These are phyloP conservation scores for Frieseomelitta varia DNA, from an alignment of 1,140 invertebrate species.

Conservation along the genomic window DNA sequence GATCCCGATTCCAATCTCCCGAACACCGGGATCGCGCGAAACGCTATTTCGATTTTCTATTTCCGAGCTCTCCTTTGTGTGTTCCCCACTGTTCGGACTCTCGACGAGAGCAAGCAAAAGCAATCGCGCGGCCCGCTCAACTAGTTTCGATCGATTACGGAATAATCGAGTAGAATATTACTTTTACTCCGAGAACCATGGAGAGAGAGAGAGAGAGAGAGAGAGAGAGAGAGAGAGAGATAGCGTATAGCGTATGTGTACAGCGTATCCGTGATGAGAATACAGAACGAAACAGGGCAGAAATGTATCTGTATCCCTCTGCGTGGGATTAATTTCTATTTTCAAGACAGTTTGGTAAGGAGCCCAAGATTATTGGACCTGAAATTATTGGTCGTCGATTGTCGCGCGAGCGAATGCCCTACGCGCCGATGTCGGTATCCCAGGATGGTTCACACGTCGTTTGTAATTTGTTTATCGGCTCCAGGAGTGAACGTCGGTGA, in stretches of 20 bases:
- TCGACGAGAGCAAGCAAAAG: not conserved
- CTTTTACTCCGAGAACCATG: too few relatives aligned
- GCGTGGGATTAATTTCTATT: constrained; percentile 36
- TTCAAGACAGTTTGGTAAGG: constrained; percentile 50
- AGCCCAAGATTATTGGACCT: constrained; percentile 42
- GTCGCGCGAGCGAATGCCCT: not conserved
- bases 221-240: too few relatives aligned
- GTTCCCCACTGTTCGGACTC: not conserved
- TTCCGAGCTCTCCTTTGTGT: not conserved
- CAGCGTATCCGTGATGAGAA: not conserved
- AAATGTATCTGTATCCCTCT: constrained; percentile 11
- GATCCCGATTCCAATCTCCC: constrained; percentile 42
- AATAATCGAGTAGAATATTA: too few relatives aligned
- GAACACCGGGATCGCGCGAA: not conserved
- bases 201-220: too few relatives aligned
- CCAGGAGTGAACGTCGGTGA: not conserved
- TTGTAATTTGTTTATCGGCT: constrained; percentile 31
- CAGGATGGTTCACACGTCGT: not conserved
- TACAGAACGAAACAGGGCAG: constrained; percentile 33
- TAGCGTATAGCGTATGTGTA: too few relatives aligned
- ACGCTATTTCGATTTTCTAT: not conserved
- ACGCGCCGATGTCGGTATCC: not conserved
- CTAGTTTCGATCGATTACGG: not conserved
- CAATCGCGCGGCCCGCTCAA: not conserved
- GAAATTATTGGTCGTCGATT: constrained; percentile 24